Conservation (phyloP, 2,113 vertebrate species). For the cattle (Bos taurus) region DNA sequence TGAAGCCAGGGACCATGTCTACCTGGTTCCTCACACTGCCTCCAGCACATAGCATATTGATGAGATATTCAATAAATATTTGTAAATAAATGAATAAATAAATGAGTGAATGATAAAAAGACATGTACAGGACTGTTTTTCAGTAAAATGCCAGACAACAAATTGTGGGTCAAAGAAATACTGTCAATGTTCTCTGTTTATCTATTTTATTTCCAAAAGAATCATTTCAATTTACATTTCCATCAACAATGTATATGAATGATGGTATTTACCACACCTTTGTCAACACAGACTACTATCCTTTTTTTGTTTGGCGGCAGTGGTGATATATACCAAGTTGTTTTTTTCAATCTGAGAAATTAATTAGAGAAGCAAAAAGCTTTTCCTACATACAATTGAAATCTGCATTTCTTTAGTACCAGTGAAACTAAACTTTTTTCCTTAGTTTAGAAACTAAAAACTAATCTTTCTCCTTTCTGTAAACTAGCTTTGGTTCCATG, state of each 20-base stretch:
- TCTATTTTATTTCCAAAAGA: slow-evolving; percentile 13
- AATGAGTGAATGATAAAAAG: not conserved
- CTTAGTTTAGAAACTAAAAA: not conserved
- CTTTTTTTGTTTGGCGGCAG: not conserved
- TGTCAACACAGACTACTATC: not conserved
- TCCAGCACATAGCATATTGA: not conserved
- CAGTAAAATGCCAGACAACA: not conserved
- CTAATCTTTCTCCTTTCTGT: not conserved
- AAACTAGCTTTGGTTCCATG: not conserved
- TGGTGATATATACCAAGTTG: not conserved
- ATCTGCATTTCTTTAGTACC: slow-evolving; percentile 2
- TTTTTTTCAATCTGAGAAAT: not conserved
- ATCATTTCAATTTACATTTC: not conserved
- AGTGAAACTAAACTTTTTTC: not conserved
- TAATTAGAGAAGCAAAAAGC: not conserved
- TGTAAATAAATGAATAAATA: not conserved
- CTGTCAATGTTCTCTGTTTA: not conserved
- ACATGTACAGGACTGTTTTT: not conserved
- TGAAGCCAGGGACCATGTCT: not conserved
- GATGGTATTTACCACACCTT: not conserved
- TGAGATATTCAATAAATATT: not conserved
- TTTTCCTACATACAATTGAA: not conserved
- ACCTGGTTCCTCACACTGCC: not conserved
- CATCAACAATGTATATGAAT: not conserved
- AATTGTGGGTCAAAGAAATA: not conserved